Evolutionary conservation across 2,113 vertebrate species (phyloP), one percentile per base, ranked within the genome.

Genomic region (Puntigrus tetrazona): DNA sequence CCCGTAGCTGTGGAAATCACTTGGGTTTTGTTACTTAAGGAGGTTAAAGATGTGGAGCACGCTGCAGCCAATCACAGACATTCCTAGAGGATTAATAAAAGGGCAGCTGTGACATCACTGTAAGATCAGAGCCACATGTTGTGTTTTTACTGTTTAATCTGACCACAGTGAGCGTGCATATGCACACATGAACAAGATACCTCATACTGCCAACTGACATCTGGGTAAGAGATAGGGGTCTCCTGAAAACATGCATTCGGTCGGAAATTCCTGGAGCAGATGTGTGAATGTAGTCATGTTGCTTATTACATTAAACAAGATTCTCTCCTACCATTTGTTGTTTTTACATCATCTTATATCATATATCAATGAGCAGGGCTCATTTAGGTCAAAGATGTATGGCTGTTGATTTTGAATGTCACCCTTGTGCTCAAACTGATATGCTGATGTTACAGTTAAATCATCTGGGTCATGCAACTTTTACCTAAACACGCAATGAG

Each of bases 51-150:
- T 85, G 65, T 72, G 67, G 63, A 85, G 69, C 76, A 85, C 55
- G 27, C 50, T 59, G 63, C 27, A 74, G 59, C 77, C 82, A 84
- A 84, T 87, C 81, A 69, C 27, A 87, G 82, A 86, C 89, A 84
- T 90, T 87, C 89, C 89, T 91, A 72, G 85, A 77, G 85, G 90
- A 91, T 86, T 91, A 89, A 87, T 76, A 55, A 77, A 82, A 73
- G 91, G 70, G 86, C 89, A 90, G 86, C 89, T 89, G 90, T 91
- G 91, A 90, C 88, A 87, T 89, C 90, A 88, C 84, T 87, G 86
- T 84, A 86, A 88, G 88, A 90, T 87, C 90, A 91, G 88, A 86
- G 91, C 85, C 91, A 92, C 90, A 90, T 90, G 88, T 93, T 91
- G 92, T 93, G 94, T 85, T 73, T 81, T 63, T 72, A 65, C 74